Percentiles rank a stretch among this genome's conserved stretches.
These are phyloP conservation scores for Acanthosoma haemorrhoidale DNA, from an alignment of 2,888 invertebrate genomes.

Conservation along the genomic window DNA sequence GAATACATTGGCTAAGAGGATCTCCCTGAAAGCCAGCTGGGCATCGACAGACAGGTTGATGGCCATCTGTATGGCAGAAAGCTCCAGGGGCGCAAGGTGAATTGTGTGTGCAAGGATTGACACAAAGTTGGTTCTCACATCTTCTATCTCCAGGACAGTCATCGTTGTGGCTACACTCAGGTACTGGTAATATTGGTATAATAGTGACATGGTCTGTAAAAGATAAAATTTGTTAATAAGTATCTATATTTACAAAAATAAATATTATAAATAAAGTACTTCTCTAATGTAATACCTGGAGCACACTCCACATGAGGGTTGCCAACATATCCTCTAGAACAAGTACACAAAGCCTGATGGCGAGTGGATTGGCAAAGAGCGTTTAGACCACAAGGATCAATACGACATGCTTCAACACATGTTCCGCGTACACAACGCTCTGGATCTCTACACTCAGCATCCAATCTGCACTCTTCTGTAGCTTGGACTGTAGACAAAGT, in stretches of 20 bases:
- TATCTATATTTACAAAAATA: neutral
- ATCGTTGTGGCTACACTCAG: constrained; percentile 70
- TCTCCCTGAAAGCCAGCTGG: constrained; percentile 72
- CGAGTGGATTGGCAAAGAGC: constrained; percentile 71
- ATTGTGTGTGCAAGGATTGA: constrained; percentile 65
- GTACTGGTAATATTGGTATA: constrained; percentile 47
- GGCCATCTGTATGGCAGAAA: constrained; percentile 73
- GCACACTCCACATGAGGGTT: constrained; percentile 74
- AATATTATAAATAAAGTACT: neutral
- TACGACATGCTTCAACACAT: constrained; percentile 72
- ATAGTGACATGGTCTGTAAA: constrained; percentile 45
- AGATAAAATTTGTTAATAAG: constrained; percentile 1
- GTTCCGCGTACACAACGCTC: constrained; percentile 70
- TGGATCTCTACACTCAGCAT: constrained; percentile 67
- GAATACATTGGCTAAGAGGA: constrained; percentile 64
- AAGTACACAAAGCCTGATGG: constrained; percentile 72
- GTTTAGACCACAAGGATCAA: constrained; percentile 74
- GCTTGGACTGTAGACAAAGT: constrained; percentile 43
- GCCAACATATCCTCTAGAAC: constrained; percentile 70
- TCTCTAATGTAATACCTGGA: constrained; percentile 47
- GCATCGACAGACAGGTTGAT: constrained; percentile 72
- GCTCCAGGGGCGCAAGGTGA: constrained; percentile 72
- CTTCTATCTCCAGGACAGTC: constrained; percentile 70
- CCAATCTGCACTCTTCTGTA: constrained; percentile 59
- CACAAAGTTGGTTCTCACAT: constrained; percentile 70